Evolutionary conservation across 1,140 invertebrate species (phyloP).

Genomic region (Arctopsyche grandis): DNA sequence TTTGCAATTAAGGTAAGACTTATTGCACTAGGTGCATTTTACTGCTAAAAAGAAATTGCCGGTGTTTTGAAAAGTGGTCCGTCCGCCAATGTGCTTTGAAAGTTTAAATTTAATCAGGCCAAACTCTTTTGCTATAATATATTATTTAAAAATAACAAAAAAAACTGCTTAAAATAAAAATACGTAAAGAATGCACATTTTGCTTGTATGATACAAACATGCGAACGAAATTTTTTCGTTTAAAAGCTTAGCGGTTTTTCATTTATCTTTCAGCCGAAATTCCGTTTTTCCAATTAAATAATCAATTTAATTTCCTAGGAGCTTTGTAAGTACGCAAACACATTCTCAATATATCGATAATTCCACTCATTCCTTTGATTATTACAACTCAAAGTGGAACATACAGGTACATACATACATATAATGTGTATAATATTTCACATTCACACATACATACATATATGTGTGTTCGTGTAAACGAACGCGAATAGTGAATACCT

Average conservation of each 20-base stretch:
- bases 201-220: too few relatives aligned
- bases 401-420: background rate
- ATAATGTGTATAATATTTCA: background rate
- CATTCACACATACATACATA: background rate
- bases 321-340: background rate
- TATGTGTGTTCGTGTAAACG: background rate
- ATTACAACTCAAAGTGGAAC: background rate
- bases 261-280: background rate
- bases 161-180: too few relatives aligned
- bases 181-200: too few relatives aligned
- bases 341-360: constrained; percentile 22
- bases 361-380: constrained; percentile 10
- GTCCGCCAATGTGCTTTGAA: too few relatives aligned
- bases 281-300: constrained; percentile 21
- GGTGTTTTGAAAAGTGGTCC: too few relatives aligned
- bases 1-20: too few relatives aligned
- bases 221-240: too few relatives aligned
- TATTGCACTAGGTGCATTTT: too few relatives aligned
- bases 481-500: background rate
- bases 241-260: background rate
- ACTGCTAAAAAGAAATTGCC: too few relatives aligned
- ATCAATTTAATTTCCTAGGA: constrained; percentile 1
- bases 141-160: too few relatives aligned
- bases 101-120: too few relatives aligned
- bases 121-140: too few relatives aligned